Conservation (phyloP, 92 coral and sea anemone genomes). For the Actinostola sp. region DNA sequence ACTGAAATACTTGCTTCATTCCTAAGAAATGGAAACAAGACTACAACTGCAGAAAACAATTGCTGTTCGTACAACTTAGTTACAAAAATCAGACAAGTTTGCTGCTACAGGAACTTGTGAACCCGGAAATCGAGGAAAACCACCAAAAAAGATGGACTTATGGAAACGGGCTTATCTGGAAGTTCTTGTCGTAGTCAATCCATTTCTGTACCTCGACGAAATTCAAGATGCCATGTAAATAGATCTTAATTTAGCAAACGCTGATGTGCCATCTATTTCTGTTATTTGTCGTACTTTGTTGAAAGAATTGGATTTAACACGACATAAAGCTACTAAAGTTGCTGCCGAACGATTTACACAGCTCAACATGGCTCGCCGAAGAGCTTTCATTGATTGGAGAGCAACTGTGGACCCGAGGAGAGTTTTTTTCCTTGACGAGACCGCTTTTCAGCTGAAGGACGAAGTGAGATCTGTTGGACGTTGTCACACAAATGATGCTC, state of each 20-base stretch:
- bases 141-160: conserved; percentile 35
- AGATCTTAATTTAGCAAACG: conserved; percentile 23
- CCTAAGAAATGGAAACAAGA: conserved; percentile 18
- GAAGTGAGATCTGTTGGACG: conserved; percentile 37
- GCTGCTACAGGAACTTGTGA: conserved; percentile 28
- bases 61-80: conserved; percentile 23
- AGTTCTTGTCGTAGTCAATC: conserved; percentile 34
- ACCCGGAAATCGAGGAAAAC: conserved; percentile 38
- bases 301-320: conserved; percentile 28
- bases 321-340: conserved; percentile 50
- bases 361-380: conserved; percentile 37
- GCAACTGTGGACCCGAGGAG: conserved; percentile 41
- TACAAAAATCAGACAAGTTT: conserved; percentile 43
- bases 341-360: conserved; percentile 53
- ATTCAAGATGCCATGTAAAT: conserved; percentile 21
- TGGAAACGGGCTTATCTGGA: conserved; percentile 49
- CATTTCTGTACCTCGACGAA: conserved; percentile 41
- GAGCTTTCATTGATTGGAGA: conserved; percentile 38
- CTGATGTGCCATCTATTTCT: conserved; percentile 43
- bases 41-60: conserved; percentile 26
- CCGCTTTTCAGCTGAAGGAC: conserved; percentile 24
- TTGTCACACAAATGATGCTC: conserved; percentile 29
- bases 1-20: conserved; percentile 21
- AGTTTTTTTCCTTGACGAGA: conserved; percentile 41
- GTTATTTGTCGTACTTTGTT: conserved; percentile 26